These are phyloP conservation scores for Hymenopus coronatus DNA, from an alignment of 2,888 invertebrate species.

Conservation along the genomic window DNA sequence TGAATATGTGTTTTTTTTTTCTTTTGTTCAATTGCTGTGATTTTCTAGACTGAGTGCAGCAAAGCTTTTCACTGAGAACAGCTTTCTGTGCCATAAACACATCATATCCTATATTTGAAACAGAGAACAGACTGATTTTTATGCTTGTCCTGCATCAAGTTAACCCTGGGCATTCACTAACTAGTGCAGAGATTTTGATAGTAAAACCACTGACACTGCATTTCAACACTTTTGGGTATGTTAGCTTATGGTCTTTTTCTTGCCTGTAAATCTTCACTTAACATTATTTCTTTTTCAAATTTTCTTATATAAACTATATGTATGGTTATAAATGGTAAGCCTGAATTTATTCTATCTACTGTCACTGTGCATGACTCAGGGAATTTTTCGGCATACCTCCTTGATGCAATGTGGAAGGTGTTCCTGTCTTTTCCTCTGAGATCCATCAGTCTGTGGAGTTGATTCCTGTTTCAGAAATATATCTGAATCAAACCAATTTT, in stretches of 20 bases:
- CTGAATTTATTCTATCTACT: background rate
- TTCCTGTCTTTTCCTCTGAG: background rate
- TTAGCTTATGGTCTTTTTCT: background rate
- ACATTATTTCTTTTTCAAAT: background rate
- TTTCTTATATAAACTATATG: background rate
- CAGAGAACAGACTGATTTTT: constrained; percentile 32
- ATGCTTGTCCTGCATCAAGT: constrained; percentile 27
- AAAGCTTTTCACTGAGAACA: constrained; percentile 7
- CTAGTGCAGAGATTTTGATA: background rate
- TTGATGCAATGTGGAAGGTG: background rate
- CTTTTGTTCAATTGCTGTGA: constrained; percentile 60
- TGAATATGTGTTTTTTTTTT: background rate
- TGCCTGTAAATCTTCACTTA: background rate
- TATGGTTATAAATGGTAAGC: background rate
- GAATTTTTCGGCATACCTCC: background rate
- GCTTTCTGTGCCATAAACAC: constrained; percentile 24
- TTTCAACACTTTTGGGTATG: background rate
- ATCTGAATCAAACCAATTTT: too few relatives aligned
- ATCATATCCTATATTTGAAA: constrained; percentile 24
- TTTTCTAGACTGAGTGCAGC: constrained; percentile 59
- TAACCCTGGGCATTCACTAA: constrained; percentile 16
- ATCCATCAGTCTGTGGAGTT: background rate
- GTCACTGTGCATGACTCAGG: background rate
- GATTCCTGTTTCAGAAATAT: too few relatives aligned
- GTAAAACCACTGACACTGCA: background rate